Base-by-base conservation (phyloP, 2,113 vertebrate species). In the Pyxicephalus adspersus region DNA sequence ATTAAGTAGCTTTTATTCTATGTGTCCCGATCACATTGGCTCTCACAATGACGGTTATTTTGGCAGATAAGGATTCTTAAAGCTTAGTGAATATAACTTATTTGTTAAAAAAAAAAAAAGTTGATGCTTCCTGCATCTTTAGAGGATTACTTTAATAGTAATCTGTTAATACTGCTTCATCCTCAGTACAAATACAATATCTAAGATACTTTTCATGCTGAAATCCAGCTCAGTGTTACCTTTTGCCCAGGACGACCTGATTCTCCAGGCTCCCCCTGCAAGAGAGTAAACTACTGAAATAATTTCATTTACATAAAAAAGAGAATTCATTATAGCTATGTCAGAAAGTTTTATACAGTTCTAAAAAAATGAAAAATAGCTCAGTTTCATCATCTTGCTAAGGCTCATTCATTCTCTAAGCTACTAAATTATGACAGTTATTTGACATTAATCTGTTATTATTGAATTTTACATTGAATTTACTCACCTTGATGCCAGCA, bases 401-500 rank as follows among this genome's bases (percentile, higher is more conserved):
- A 26, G 22, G 22, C 4, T 25, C 9, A 26, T 4, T 22, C 25
- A 26, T 16, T 22, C 25, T 1, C 57, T 25, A 25, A 50, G 25
- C 25, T n/a, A 38, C 7, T n/a, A 65, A 34, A n/a, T 13, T 3
- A 29, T 65, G 29, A 31, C 29, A 52, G 15, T 18, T 6, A 52
- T 52, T 52, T 18, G n/a, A 22, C 61, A 29, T 25, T 28, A 65
- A 45, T 45, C 38, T 9, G 38, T 11, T 45, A 8, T 45, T 45
- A 45, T 45, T 45, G 15, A 51, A 19, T 29, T 9, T 13, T 15
- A 60, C 4, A 23, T 5, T 64, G 22, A 55, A 19, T 11, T 31
- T 20, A 23, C 29, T 38, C 91, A 99, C 98, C 96, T 99, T 99
- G 86, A 99, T 98, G 86, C 98, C 98, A 68, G 96, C 97, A n/a